Evolutionary conservation across 2,888 invertebrate species (phyloP).

Genomic region (Trissonchulus sp.): DNA sequence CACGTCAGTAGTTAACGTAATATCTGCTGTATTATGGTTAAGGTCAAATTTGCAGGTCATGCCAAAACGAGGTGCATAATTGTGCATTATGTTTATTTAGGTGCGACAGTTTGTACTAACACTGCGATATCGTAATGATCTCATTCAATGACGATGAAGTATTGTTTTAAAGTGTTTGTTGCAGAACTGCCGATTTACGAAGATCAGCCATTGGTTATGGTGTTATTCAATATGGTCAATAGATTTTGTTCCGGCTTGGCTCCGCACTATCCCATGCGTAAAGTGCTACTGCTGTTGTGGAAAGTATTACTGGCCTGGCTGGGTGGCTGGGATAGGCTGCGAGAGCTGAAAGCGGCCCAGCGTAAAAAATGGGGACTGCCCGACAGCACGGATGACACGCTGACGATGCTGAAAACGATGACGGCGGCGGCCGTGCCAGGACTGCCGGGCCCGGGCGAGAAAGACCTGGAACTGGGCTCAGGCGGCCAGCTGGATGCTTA

Average conservation of each 20-base stretch:
- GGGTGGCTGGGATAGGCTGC: slow-evolving; percentile 80
- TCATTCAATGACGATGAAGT: no score
- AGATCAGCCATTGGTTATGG: slow-evolving; percentile 78
- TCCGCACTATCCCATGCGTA: slow-evolving; percentile 97
- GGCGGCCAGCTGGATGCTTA: no score
- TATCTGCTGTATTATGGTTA: no score
- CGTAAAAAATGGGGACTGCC: background rate
- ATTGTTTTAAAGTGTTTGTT: no score
- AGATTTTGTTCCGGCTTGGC: slow-evolving; percentile 89
- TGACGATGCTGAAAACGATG: slow-evolving; percentile 85
- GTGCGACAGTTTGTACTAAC: no score
- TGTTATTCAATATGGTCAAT: slow-evolving; percentile 89
- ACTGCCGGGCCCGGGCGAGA: slow-evolving; percentile 4
- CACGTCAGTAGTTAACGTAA: no score
- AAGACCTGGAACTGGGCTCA: no score
- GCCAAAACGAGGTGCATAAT: no score
- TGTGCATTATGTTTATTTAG: no score
- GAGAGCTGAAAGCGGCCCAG: slow-evolving; percentile 64
- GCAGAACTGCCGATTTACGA: slow-evolving; percentile 51
- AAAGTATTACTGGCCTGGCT: slow-evolving; percentile 78
- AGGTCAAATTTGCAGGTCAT: no score
- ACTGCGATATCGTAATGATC: no score
- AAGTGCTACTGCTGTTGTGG: slow-evolving; percentile 88
- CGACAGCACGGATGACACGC: slow-evolving; percentile 69
- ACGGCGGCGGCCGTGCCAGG: slow-evolving; percentile 74